Evolutionary conservation across 1,140 invertebrate genomes (phyloP).

Genomic region (Temnothorax longispinosus): DNA sequence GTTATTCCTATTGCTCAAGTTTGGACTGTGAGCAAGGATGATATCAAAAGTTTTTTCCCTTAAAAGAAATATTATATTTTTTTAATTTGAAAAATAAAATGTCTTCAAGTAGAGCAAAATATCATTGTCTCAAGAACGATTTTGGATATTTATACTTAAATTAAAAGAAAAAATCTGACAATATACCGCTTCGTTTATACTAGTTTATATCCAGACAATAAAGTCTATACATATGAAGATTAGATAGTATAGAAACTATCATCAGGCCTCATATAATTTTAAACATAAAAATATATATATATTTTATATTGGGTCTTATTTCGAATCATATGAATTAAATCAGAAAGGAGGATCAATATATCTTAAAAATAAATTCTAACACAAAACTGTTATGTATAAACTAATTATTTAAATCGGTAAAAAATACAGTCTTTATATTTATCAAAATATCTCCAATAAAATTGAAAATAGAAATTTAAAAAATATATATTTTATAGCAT

Average conservation of each 20-base stretch:
- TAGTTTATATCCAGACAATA: not conserved
- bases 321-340: too few relatives aligned
- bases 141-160: not conserved
- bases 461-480: not conserved
- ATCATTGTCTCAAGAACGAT: not conserved
- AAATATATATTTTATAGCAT: not conserved
- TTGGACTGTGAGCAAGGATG: slow-evolving; percentile 15
- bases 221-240: not conserved
- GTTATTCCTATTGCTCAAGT: not conserved
- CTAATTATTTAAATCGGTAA: not conserved
- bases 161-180: not conserved
- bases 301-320: too few relatives aligned
- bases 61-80: not conserved
- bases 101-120: not conserved
- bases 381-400: not conserved
- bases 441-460: not conserved
- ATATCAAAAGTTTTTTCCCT: not conserved
- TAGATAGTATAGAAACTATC: not conserved
- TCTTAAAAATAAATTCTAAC: not conserved
- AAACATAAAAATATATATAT: too few relatives aligned
- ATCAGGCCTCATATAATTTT: not conserved
- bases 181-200: not conserved
- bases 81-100: not conserved
- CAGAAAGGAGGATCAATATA: not conserved
- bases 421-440: not conserved